Conservation (phyloP, 92 coral and sea anemone genomes). For the Parazoanthus swiftii region DNA sequence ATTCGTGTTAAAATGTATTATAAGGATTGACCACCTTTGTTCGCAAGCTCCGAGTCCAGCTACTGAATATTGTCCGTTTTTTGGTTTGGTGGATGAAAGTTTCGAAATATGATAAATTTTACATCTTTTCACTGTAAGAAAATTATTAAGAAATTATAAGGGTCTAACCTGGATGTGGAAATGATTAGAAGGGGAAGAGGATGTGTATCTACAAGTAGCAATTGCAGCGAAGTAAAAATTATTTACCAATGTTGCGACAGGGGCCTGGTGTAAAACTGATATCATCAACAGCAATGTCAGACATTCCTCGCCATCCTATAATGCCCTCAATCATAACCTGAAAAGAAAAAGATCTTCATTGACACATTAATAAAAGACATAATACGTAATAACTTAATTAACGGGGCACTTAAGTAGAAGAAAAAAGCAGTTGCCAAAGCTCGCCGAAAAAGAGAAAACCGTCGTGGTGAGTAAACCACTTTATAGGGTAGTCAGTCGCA, state of each 20-base stretch:
- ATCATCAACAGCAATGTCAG: not conserved
- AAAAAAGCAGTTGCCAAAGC: too few relatives aligned
- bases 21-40: too few relatives aligned
- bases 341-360: not conserved
- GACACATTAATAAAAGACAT: not conserved
- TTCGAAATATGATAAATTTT: too few relatives aligned
- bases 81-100: not conserved
- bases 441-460: too few relatives aligned
- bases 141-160: too few relatives aligned
- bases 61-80: too few relatives aligned
- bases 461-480: too few relatives aligned
- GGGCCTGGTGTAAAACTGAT: not conserved
- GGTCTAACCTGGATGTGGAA: too few relatives aligned
- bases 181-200: not conserved
- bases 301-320: not conserved
- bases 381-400: not conserved
- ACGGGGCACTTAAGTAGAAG: not conserved
- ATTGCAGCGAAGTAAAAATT: not conserved
- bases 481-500: too few relatives aligned
- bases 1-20: too few relatives aligned
- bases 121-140: not conserved
- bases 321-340: constrained; percentile 5
- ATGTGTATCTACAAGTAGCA: too few relatives aligned
- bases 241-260: not conserved
- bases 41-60: not conserved